Evolutionary conservation across 2,888 invertebrate genomes (phyloP).

Genomic region (Euphydryas editha): DNA sequence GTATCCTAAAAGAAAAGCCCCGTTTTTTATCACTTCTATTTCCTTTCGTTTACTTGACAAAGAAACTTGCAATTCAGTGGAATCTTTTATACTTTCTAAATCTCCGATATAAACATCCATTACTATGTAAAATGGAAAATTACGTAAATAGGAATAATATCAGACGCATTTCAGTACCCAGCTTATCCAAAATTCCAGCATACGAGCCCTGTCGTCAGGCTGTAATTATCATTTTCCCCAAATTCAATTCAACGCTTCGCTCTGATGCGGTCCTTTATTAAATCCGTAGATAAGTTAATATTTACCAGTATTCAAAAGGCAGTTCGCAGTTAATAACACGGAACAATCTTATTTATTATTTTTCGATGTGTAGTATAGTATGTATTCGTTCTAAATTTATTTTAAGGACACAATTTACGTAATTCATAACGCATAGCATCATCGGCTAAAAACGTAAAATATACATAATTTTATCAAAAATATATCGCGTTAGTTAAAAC

Average conservation of each 20-base stretch:
- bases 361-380: background rate
- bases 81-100: background rate
- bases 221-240: constrained; percentile 12
- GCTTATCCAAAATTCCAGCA: constrained; percentile 11
- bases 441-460: no score
- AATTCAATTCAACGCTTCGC: constrained; percentile 15
- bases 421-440: no score
- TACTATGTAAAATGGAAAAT: constrained; percentile 6
- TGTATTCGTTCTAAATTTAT: no score
- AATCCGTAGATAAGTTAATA: constrained; percentile 13
- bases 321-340: background rate
- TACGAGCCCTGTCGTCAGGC: constrained; percentile 2
- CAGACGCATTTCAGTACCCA: background rate
- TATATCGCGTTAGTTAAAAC: background rate
- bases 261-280: constrained; percentile 14
- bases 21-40: no score
- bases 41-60: no score
- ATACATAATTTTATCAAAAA: no score
- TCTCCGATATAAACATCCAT: background rate
- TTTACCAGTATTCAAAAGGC: background rate
- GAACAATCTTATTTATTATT: background rate
- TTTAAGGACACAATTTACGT: no score
- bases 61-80: background rate
- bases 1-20: background rate
- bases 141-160: constrained; percentile 12